Evolutionary conservation across 2,888 invertebrate species (phyloP), one percentile per base, ranked within the genome.

Genomic region (Eupithecia vulgata): DNA sequence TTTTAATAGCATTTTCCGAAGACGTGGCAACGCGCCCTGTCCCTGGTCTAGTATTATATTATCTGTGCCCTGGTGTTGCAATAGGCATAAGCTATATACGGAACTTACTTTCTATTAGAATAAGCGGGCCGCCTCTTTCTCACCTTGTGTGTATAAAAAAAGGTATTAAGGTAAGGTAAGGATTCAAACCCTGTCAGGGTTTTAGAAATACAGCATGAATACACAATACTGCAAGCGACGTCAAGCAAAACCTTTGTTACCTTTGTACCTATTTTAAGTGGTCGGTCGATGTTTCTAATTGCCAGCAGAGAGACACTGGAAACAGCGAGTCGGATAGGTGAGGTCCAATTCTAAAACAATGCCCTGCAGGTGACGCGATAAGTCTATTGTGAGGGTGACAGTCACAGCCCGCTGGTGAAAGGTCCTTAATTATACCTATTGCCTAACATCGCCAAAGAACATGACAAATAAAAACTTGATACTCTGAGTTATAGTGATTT

Each of bases 341-440:
- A 64, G 65, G 65, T 25, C 15, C 40, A 64, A 64, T 64, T 64
- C 68, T 71, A 42, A 67, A 71, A 76, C 74, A 76, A 76, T 72
- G 62, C 70, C 15, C 59, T 70, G 73, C 17, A 68, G 75, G 72
- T 75, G 75, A 68, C 70, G 59, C 48, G 75, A 75, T 70, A 73
- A 66, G 52, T 52, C 72, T 68, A 65, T 76, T 73, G 73, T 76
- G 48, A 37, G 37, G 42, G 64, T 67, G 76, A 67, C 73, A 71
- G 52, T 40, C 68, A 68, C 67, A 67, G 61, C 59, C 45, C 42
- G 37, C 37, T 35, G 40, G 62, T 25, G 45, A 42, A 67, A 34
- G 30, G 21, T 12, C 17, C 15, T 3, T 25, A 17, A 34, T 61
- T 15, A 34, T 61, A 61, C 17, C 34, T 34, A 17, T 34, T 57